Evolutionary conservation across 1,140 invertebrate species (phyloP).

Genomic region (Drosophila grimshawi): DNA sequence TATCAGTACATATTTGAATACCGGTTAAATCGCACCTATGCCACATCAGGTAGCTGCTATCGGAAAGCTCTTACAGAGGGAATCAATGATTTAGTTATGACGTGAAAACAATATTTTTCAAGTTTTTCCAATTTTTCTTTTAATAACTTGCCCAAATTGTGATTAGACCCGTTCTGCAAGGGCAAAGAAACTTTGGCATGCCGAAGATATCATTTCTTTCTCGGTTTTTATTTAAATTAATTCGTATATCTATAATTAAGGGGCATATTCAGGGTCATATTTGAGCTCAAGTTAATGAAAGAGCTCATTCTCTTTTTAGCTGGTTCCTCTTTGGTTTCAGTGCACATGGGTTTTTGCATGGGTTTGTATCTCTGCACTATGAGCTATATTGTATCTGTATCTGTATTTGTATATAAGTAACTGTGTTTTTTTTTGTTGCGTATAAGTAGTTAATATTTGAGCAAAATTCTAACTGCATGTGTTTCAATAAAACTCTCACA

Average conservation of each 20-base stretch:
- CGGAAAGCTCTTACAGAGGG: no score
- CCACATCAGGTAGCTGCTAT: no score
- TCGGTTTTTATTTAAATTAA: constrained; percentile 40
- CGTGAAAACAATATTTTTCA: no score
- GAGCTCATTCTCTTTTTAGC: constrained; percentile 29
- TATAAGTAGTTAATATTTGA: constrained; percentile 70
- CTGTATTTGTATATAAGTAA: constrained; percentile 22
- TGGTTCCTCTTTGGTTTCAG: constrained; percentile 28
- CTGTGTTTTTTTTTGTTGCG: constrained; percentile 41
- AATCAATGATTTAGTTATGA: no score
- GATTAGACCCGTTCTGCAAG: background rate
- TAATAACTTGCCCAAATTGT: background rate
- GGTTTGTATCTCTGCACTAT: constrained; percentile 20
- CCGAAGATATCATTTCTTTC: constrained; percentile 10
- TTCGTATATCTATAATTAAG: constrained; percentile 54
- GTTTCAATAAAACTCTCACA: constrained; percentile 65
- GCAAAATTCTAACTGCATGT: constrained; percentile 76
- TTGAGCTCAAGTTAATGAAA: constrained; percentile 47
- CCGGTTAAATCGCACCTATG: no score
- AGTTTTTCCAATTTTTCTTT: no score
- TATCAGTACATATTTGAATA: no score
- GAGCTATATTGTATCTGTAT: constrained; percentile 28
- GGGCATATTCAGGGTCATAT: constrained; percentile 47
- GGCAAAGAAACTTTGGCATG: background rate
- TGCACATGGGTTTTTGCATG: constrained; percentile 32